Conservation (phyloP, 2,797 vertebrate species). For the Heliangelus exortis region DNA sequence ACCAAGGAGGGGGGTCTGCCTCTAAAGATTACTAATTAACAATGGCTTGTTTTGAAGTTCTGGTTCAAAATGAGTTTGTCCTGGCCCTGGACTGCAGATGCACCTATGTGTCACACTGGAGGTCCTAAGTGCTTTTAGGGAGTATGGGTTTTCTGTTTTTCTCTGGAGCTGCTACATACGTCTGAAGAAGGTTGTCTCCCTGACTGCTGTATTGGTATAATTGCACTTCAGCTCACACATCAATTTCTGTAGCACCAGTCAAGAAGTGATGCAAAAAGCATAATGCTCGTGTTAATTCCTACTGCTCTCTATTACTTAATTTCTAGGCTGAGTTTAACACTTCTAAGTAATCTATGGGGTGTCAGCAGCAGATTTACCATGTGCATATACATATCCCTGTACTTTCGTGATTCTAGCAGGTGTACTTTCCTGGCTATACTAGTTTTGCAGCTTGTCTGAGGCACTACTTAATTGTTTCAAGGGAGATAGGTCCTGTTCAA, state of each 20-base stretch:
- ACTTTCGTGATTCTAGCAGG: not conserved
- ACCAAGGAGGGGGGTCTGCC: not conserved
- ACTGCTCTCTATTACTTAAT: not conserved
- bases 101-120: not conserved
- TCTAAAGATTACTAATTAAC: conserved; percentile 52
- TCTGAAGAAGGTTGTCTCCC: not conserved
- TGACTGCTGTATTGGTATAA: not conserved
- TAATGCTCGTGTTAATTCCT: not conserved
- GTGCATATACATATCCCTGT: fast-evolving
- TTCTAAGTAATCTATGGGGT: not conserved
- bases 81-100: not conserved
- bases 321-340: not conserved
- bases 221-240: not conserved
- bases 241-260: not conserved
- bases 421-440: not conserved
- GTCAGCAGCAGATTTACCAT: not conserved
- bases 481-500: not conserved
- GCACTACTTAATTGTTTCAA: not conserved
- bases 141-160: fast-evolving
- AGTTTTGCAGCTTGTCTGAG: not conserved
- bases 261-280: not conserved
- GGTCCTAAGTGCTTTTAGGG: not conserved
- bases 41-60: not conserved
- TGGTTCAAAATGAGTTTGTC: not conserved
- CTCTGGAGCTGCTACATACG: not conserved